These are phyloP conservation scores for Anabacerthia variegaticeps DNA, from an alignment of 2,797 vertebrate species.

Conservation along the genomic window DNA sequence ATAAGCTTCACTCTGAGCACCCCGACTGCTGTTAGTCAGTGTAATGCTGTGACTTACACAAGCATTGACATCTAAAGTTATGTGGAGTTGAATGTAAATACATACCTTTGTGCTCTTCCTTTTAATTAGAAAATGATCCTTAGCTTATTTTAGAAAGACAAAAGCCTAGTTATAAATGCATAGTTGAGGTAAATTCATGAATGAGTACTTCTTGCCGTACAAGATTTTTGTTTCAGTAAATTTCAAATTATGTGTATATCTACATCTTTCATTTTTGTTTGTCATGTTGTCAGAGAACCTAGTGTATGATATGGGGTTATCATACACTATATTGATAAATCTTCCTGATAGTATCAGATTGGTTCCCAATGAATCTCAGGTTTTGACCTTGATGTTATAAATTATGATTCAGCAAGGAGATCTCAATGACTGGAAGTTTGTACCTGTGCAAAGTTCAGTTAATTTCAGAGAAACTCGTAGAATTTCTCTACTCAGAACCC, in stretches of 20 bases:
- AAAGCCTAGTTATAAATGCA: not conserved
- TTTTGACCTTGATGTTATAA: not conserved
- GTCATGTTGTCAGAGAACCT: constrained; percentile 38
- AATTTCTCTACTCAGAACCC: not conserved
- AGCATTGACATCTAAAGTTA: not conserved
- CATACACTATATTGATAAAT: constrained; percentile 14
- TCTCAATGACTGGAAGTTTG: not conserved
- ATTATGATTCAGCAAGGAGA: not conserved
- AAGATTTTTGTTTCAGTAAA: not conserved
- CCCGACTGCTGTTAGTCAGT: not conserved
- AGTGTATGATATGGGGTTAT: constrained; percentile 43
- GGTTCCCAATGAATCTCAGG: not conserved
- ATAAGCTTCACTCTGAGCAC: not conserved
- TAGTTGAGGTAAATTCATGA: not conserved
- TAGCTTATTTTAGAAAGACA: not conserved
- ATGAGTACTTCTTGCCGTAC: not conserved
- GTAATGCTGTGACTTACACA: not conserved
- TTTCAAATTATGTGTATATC: constrained; percentile 8
- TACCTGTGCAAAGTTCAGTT: not conserved
- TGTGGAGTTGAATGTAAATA: not conserved
- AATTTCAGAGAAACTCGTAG: not conserved
- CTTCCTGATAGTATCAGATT: not conserved
- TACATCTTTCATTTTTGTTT: constrained; percentile 58
- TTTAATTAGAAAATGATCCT: not conserved
- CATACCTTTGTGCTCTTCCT: not conserved